Evolutionary conservation across 2,888 invertebrate species (phyloP), one percentile per base, ranked within the genome.

Genomic region (Dryococelus australis): DNA sequence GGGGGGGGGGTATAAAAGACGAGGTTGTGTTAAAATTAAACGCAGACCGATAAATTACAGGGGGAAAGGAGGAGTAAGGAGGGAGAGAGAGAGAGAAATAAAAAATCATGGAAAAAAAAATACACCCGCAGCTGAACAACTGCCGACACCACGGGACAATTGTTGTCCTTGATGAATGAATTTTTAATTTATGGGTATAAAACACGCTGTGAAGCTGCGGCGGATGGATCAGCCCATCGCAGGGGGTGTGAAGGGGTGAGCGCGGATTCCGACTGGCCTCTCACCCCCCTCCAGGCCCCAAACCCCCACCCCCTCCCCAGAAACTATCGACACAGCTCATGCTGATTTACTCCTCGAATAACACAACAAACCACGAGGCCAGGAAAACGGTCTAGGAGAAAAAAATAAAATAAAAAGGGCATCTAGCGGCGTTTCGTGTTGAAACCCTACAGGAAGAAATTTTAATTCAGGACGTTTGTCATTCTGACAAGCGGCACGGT

Each of bases 91-190:
- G 24, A 65, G 24, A 24, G 0, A n/a, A 20, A 20, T 20, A 20
- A 24, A 24, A n/a, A 12, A n/a, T 3, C n/a, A 6, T 8, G 65
- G 65, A 16, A n/a, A 24, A 27, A 28, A 24, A 28, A 35, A 83
- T 35, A 20, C 24, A 28, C 65, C 65, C 28, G 83, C 43, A 43
- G 28, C 0, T 35, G 83, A 83, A 83, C 83, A 83, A 83, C 83
- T 43, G 28, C 83, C 83, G 83, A 83, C 83, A 83, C 35, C 28
- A 27, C 43, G 80, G 65, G 83, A 83, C 83, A 83, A 83, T 83
- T 83, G 83, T 83, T 83, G 83, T 83, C 43, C 83, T 83, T 83
- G 83, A 83, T 83, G 83, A 83, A 83, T 83, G 83, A 83, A 83
- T 83, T 43, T 28, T 83, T 83, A 83, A 83, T 83, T 83, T 28